A percentile compares a stretch with the other conserved stretches of the same genome.
Evolutionary conservation across 2,888 invertebrate genomes (phyloP).

Genomic region (Hypomecis atomaria): DNA sequence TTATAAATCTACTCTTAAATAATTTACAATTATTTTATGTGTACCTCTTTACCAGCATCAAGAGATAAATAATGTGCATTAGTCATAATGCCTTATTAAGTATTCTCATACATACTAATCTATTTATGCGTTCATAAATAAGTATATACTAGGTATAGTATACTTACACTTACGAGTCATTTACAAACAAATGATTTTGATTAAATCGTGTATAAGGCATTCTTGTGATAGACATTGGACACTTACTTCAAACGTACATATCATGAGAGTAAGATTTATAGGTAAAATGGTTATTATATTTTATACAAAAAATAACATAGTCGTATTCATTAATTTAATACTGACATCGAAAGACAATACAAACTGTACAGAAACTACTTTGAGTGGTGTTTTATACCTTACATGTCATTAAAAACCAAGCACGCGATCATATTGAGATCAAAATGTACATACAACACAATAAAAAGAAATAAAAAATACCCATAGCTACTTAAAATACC

Average conservation of each 20-base stretch:
- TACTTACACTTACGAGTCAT: constrained; percentile 19
- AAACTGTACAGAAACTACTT: constrained; percentile 81
- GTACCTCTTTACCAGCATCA: constrained; percentile 80
- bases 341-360: constrained; percentile 71
- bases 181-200: constrained; percentile 27
- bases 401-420: constrained; percentile 75
- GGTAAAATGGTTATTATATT: constrained; percentile 16
- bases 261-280: not conserved
- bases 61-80: constrained; percentile 34
- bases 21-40: constrained; percentile 77
- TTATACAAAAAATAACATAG: constrained; percentile 28
- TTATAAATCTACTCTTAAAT: constrained; percentile 46
- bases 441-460: constrained; percentile 79
- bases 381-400: constrained; percentile 84
- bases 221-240: constrained; percentile 52
- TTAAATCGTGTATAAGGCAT: constrained; percentile 60
- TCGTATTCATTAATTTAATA: constrained; percentile 48
- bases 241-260: constrained; percentile 22
- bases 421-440: constrained; percentile 83
- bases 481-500: constrained; percentile 18
- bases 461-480: constrained; percentile 53
- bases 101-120: constrained; percentile 12
- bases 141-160: constrained; percentile 16
- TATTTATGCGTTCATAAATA: constrained; percentile 27
- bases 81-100: constrained; percentile 23